Evolutionary conservation across 2,888 invertebrate species (phyloP).

Genomic region (Lasioglossum figueresi): DNA sequence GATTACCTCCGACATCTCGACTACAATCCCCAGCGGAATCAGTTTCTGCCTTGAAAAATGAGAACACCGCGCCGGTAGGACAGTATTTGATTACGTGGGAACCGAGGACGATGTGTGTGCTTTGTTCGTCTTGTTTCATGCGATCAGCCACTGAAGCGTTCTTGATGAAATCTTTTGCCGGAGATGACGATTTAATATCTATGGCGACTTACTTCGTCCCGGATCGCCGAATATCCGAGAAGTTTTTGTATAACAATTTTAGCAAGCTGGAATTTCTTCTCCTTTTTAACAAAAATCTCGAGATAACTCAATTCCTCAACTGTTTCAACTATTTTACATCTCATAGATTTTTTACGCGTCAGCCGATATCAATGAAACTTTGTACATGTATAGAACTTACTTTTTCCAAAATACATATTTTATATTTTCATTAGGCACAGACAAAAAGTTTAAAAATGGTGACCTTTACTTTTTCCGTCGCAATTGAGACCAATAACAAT

Average conservation of each 20-base stretch:
- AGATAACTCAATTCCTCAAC: too few species aligned
- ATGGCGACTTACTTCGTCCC: not conserved
- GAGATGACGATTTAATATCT: conserved; percentile 35
- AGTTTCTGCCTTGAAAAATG: conserved; percentile 47
- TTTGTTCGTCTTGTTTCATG: conserved; percentile 25
- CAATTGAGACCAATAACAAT: too few species aligned
- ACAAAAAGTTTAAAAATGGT: too few species aligned
- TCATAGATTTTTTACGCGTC: too few species aligned
- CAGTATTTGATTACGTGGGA: conserved; percentile 49
- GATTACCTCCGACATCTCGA: conserved; percentile 62
- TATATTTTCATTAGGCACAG: too few species aligned
- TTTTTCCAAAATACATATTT: too few species aligned
- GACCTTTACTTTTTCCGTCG: too few species aligned
- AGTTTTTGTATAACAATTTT: not conserved
- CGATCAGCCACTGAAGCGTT: conserved; percentile 8
- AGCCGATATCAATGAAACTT: too few species aligned
- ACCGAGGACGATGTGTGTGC: conserved; percentile 10
- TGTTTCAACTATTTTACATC: too few species aligned
- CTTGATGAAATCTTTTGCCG: conserved; percentile 22
- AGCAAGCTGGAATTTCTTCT: not conserved
- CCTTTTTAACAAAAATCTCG: not conserved
- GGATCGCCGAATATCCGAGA: not conserved
- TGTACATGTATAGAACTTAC: too few species aligned
- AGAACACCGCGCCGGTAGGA: conserved; percentile 37
- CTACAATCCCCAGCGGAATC: conserved; percentile 58